Conservation (phyloP, 2,888 invertebrate species). For the Cyclophora albipunctata region DNA sequence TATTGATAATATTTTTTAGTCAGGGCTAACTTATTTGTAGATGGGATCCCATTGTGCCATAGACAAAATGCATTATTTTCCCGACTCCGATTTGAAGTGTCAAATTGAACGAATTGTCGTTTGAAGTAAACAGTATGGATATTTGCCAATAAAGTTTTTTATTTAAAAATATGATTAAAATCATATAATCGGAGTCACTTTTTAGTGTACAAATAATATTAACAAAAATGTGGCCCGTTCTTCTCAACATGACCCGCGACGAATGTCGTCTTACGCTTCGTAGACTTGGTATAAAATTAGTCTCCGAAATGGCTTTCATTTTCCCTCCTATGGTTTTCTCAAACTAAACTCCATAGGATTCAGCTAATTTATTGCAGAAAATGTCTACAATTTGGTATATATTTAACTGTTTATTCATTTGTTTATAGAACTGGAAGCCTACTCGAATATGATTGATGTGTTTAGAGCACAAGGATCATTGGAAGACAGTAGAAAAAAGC, state of each 20-base stretch:
- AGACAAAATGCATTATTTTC: conserved; percentile 47
- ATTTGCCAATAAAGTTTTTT: conserved; percentile 67
- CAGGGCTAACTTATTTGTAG: too few species aligned
- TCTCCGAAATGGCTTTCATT: conserved; percentile 68
- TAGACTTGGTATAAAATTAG: conserved; percentile 84
- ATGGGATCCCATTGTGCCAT: conserved; percentile 37
- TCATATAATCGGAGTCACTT: conserved; percentile 51
- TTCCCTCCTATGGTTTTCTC: conserved; percentile 71
- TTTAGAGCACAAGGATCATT: conserved; percentile 94
- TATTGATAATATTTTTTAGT: too few species aligned
- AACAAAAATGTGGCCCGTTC: conserved; percentile 78
- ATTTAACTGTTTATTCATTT: conserved; percentile 33
- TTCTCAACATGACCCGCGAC: conserved; percentile 89
- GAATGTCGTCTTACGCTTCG: conserved; percentile 92
- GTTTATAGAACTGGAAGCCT: conserved; percentile 91
- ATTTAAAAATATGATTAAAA: conserved; percentile 64
- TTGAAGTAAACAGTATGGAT: conserved; percentile 77
- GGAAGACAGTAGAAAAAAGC: conserved; percentile 86
- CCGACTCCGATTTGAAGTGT: conserved; percentile 49
- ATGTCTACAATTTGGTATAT: conserved; percentile 19
- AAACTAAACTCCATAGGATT: conserved; percentile 35
- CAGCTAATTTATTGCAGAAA: conserved; percentile 29
- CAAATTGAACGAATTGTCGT: conserved; percentile 74
- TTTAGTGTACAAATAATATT: conserved; percentile 43
- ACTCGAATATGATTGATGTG: conserved; percentile 91